Conservation (phyloP, 2,113 vertebrate genomes). For the human region DNA sequence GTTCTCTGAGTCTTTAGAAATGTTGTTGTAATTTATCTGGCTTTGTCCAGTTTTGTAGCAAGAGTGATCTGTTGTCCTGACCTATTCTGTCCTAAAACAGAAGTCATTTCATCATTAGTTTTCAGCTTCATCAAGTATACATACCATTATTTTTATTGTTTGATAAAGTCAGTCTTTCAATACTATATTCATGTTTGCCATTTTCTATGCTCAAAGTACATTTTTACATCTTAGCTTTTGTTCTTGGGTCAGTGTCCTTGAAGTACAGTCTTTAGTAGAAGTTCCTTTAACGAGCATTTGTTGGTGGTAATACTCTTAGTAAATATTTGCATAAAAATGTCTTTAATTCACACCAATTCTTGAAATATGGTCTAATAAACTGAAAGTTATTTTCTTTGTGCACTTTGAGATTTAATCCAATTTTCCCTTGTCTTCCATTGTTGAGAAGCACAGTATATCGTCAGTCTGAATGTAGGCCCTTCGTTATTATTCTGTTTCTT, state of each 20-base stretch:
- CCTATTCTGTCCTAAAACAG: not conserved
- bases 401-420: constrained; percentile 59
- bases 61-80: not conserved
- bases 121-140: not conserved
- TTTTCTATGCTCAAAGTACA: not conserved
- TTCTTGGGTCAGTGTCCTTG: constrained; percentile 33
- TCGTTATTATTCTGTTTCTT: not conserved
- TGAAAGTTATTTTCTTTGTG: constrained; percentile 23
- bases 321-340: constrained; percentile 51
- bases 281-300: constrained; percentile 44
- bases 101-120: not conserved
- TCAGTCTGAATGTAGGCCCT: constrained; percentile 20
- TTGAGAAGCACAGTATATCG: not conserved
- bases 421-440: not conserved
- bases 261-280: constrained; percentile 39
- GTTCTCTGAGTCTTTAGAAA: constrained; percentile 13
- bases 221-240: constrained; percentile 42
- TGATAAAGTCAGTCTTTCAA: constrained; percentile 32
- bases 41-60: not conserved
- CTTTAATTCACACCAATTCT: constrained; percentile 39
- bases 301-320: constrained; percentile 30
- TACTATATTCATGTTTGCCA: constrained; percentile 18
- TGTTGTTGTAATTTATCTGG: constrained; percentile 44
- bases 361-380: constrained; percentile 20
- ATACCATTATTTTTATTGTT: constrained; percentile 6